Evolutionary conservation across 2,797 vertebrate species (phyloP).

Genomic region (Rhadinocentrus ornatus): DNA sequence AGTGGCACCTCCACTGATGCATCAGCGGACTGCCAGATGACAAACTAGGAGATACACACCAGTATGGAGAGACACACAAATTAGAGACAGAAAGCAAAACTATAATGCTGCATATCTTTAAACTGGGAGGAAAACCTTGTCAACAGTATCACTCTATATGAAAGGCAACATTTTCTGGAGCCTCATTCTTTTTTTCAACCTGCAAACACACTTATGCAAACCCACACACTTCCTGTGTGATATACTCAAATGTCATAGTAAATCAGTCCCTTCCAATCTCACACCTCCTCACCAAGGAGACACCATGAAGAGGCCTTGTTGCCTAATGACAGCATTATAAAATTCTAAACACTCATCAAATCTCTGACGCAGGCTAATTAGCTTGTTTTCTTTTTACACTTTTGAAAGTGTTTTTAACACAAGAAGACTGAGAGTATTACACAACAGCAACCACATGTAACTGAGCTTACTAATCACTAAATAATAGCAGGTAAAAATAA

Average conservation of each 20-base stretch:
- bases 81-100: not conserved
- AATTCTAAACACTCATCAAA: slow-evolving; percentile 32
- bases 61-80: slow-evolving; percentile 8
- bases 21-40: slow-evolving; percentile 58
- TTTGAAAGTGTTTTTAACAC: slow-evolving; percentile 5
- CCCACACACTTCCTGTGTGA: slow-evolving; percentile 45
- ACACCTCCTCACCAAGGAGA: slow-evolving; percentile 37
- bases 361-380: slow-evolving; percentile 29
- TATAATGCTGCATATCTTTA: slow-evolving; percentile 15
- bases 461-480: not conserved
- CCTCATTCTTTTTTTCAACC: not conserved
- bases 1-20: slow-evolving; percentile 58
- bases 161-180: no score
- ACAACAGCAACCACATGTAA: slow-evolving; percentile 3
- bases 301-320: slow-evolving; percentile 21
- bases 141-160: not conserved
- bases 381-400: slow-evolving; percentile 14
- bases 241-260: slow-evolving; percentile 55
- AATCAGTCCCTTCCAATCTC: slow-evolving; percentile 46
- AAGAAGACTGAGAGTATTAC: not conserved
- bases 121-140: not conserved
- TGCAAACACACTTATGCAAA: not conserved
- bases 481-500: not conserved
- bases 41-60: slow-evolving; percentile 51
- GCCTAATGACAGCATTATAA: slow-evolving; percentile 28